Evolutionary conservation across 2,797 vertebrate species (phyloP), one percentile per base, ranked within the genome.

Genomic region (Benthosema pterotum): DNA sequence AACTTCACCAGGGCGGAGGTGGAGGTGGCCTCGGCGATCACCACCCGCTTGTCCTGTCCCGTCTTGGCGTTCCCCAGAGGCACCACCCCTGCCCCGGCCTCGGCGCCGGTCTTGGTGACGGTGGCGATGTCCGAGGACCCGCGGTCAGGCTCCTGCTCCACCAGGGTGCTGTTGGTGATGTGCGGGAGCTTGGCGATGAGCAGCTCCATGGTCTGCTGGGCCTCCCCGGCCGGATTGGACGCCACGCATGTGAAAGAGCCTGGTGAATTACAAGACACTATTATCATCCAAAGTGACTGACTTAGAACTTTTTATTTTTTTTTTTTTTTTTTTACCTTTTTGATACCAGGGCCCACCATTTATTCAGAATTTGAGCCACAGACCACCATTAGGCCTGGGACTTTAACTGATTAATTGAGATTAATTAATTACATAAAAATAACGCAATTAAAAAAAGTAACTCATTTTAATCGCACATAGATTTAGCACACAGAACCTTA

Each of bases 121-220:
- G 98, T 99, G 38, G 97, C 97, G 67, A 99, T 99, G 77, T 99
- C 97, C 3, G 98, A 99, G 47, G 96, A 99, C 12, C 97, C 97
- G 0, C 97, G 98, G 76, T 98, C 96, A 0, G 95, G 94, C 83
- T 98, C 95, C 0, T 94, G 94, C 82, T 97, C 96, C 32, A 94
- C 88, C 6, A 94, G 89, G 0, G 97, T 98, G 89, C 93, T 96
- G 82, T 99, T 99, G 63, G 94, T 88, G 82, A 99, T 86, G 77
- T 99, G 97, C 8, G 98, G 98, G 55, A 98, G 95, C 66, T 99
- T 99, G 67, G 96, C 93, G 50, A 99, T 99, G 79, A 96, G 91
- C 72, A 99, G 93, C 28, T 95, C 94, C 87, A 98, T 95, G 0
- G 78, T 95, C 85, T 98, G 94, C 15, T 97, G 97, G 58, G 97